These are phyloP conservation scores for Mormyrus hasselquistii DNA, from an alignment of 2,797 vertebrate genomes.

Conservation along the genomic window DNA sequence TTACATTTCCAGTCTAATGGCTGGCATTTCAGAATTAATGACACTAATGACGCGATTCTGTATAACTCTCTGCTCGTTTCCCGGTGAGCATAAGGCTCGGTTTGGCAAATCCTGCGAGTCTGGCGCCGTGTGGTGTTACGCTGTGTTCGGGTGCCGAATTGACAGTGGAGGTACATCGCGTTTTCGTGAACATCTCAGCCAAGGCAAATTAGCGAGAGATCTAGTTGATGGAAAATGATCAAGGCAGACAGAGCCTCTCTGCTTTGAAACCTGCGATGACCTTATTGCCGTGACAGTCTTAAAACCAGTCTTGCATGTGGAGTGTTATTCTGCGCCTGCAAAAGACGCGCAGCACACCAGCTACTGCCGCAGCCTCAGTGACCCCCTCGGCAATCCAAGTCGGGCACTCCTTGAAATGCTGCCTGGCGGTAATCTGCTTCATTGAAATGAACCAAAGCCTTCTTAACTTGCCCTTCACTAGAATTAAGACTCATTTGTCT, in stretches of 20 bases:
- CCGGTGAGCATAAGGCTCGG: not conserved
- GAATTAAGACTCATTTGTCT: constrained; percentile 5
- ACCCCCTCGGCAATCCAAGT: not conserved
- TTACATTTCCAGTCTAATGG: not conserved
- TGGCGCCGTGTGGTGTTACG: not conserved
- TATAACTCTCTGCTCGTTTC: not conserved
- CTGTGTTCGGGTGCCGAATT: not conserved
- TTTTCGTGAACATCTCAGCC: not conserved
- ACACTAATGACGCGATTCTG: not conserved
- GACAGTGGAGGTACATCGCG: not conserved
- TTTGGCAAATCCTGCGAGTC: not conserved
- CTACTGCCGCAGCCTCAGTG: not conserved
- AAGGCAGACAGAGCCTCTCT: not conserved
- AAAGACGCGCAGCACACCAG: not conserved
- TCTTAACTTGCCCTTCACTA: not conserved
- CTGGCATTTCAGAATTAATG: not conserved
- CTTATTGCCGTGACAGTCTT: not conserved
- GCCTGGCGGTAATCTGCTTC: not conserved
- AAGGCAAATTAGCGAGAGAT: not conserved
- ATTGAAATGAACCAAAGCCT: not conserved
- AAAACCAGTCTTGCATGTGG: not conserved
- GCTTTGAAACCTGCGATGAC: not conserved
- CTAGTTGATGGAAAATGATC: not conserved
- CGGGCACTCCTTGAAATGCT: not conserved
- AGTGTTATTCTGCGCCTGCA: not conserved